Conservation (phyloP, 1,140 invertebrate species). For the Cecropterus lyciades region DNA sequence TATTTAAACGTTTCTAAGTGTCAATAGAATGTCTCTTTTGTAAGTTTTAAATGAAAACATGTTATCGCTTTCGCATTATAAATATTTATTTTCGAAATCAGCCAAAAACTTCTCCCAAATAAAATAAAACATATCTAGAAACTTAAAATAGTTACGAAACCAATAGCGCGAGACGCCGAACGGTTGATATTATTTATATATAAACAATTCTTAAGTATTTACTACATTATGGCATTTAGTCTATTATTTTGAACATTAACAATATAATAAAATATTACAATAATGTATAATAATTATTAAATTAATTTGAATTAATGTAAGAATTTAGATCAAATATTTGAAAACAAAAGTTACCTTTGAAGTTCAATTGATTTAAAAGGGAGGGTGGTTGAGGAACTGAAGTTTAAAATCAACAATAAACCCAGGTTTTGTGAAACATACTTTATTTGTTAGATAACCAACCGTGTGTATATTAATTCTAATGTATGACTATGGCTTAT, state of each 20-base stretch:
- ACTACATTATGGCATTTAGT: too few species aligned
- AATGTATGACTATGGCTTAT: conserved; percentile 8
- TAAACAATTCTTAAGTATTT: neutral
- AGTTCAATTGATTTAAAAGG: neutral
- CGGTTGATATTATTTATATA: conserved; percentile 1
- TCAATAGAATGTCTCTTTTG: neutral
- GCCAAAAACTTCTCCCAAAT: conserved; percentile 73
- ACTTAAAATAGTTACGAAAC: conserved; percentile 51
- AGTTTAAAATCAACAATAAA: conserved; percentile 11
- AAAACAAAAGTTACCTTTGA: too few species aligned
- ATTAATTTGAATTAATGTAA: too few species aligned
- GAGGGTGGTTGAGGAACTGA: neutral
- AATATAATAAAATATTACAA: too few species aligned
- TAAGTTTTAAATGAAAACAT: conserved; percentile 40
- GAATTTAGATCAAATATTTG: too few species aligned
- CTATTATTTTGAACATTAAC: too few species aligned
- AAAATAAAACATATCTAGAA: conserved; percentile 70
- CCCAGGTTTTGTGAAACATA: conserved; percentile 5
- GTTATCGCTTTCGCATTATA: conserved; percentile 70
- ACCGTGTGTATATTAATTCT: conserved; percentile 3
- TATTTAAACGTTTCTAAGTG: too few species aligned
- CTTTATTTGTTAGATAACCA: conserved; percentile 20
- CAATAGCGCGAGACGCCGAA: conserved; percentile 18
- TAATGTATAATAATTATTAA: too few species aligned
- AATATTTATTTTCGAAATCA: conserved; percentile 78